Evolutionary conservation across 2,113 vertebrate species (phyloP), one percentile per base, ranked within the genome.

Genomic region (Actenoides hombroni): DNA sequence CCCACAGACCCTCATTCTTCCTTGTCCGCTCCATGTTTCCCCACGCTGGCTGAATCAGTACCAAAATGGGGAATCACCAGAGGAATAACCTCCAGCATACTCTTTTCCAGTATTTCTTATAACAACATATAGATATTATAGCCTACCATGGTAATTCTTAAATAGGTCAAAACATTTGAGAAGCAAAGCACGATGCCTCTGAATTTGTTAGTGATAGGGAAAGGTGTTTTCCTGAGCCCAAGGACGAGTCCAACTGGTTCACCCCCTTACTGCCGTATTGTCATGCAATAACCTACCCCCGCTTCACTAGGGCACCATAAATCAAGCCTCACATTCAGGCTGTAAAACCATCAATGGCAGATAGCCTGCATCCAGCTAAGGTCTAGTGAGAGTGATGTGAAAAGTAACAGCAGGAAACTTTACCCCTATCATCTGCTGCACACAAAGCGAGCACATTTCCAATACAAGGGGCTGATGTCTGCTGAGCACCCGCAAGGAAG

Each of bases 281-380:
- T 82, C 80, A 86, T 18, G 78, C 68, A 78, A 51, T 37, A 90
- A 88, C 68, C 68, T 10, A 74, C 37, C 40, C 31, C 25, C 11
- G 2, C 82, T 79, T 49, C 93, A 94, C 54, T 5, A 28, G 67
- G 86, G 81, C 4, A 1, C 51, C 46, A 65, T 91, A 92, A 85
- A 95, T 90, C 85, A 96, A 63, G 67, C 44, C 79, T 44, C 40
- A 11, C 77, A 44, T 81, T 81, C 86, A 73, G 77, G 94, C 48
- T 91, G 61, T 93, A 93, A 93, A 96, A n/a, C 65, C 75, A 24
- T 73, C 83, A 78, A 11, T 12, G 20, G 77, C 28, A 68, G 69
- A 91, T 5, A 88, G 77, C 44, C 77, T 67, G 69, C 2, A 0
- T 73, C 80, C 70, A 86, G 73, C 76, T 53, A 75, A 7, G 13